Conservation (phyloP, 2,888 invertebrate genomes). For the Rhaphigaster nebulosa region DNA sequence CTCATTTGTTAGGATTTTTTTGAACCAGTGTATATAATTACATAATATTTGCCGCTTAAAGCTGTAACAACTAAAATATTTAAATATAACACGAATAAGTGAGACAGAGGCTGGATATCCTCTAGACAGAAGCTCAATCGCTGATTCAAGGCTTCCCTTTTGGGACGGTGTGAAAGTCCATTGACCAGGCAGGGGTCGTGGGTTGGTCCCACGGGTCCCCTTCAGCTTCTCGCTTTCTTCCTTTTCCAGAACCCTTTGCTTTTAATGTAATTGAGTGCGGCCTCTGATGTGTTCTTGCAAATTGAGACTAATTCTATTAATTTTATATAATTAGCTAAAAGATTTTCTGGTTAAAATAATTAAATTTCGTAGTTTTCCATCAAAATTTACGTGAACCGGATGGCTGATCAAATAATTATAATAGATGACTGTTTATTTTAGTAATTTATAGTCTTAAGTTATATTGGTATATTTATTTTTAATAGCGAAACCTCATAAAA, state of each 20-base stretch:
- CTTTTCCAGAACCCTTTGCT: background rate
- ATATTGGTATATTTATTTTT: too few species aligned
- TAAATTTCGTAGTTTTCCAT: background rate
- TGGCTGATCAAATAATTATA: background rate
- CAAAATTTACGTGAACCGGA: background rate
- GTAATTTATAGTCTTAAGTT: too few species aligned
- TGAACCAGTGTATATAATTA: too few species aligned
- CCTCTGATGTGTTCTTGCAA: background rate
- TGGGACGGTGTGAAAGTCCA: background rate
- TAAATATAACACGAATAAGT: background rate
- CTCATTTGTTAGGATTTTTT: too few species aligned
- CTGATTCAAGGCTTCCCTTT: background rate
- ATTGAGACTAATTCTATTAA: slow-evolving; percentile 6
- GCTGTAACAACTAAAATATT: background rate
- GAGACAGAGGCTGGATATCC: background rate
- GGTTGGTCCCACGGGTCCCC: background rate
- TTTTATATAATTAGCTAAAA: background rate
- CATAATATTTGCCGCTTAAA: background rate
- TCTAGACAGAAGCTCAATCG: background rate
- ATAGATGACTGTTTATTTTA: too few species aligned
- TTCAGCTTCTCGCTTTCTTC: background rate
- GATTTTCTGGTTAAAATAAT: background rate
- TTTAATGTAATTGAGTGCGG: slow-evolving; percentile 10
- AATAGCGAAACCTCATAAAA: too few species aligned
- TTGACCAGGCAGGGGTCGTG: too few species aligned